Base-by-base conservation (phyloP, 2,797 vertebrate species). In the Acanthornis magna region DNA sequence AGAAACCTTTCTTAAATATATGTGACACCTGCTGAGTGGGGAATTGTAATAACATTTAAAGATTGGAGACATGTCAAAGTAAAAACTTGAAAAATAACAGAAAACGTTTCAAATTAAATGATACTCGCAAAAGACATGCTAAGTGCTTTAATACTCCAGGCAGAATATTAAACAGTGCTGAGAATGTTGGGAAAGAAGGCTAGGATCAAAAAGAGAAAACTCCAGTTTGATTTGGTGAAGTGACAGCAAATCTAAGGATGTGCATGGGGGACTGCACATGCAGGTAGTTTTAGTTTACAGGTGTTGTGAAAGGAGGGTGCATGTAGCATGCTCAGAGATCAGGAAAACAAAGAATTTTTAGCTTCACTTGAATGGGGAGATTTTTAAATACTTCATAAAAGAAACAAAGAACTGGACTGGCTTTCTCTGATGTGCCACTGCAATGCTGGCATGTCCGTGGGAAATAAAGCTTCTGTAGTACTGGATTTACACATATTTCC, bases 211-310 rank as follows among this genome's bases (percentile, higher is more conserved):
- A 80, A 74, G 26, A 34, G 20, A 30, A 17, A 61, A 47, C 40
- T 60, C 14, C 7, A 30, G 11, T 17, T 54, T 2, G 10, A 60
- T 22, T 36, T 68, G 17, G 20, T 75, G 54, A 91, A 66, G 30
- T 43, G 26, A 71, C 9, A 45, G 38, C n/a, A 86, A 77, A 75
- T n/a, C 16, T 48, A 68, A 54, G 50, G 20, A 54, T 21, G 19
- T n/a, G 22, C 47, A 50, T 14, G 5, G 11, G 30, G 6, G 26
- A 48, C 13, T 4, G 5, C 13, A 21, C 0, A 2, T 16, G 21
- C n/a, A 57, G 13, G n/a, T 45, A 21, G 34, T 61, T 89, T 62
- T 65, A 10, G 7, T 27, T 54, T 58, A 58, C 3, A 9, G 22
- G 27, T 45, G 7, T 54, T 22, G 34, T 43, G 54, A 55, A 65